Conservation (phyloP, 2,113 vertebrate genomes). For the Tetrax tetrax region DNA sequence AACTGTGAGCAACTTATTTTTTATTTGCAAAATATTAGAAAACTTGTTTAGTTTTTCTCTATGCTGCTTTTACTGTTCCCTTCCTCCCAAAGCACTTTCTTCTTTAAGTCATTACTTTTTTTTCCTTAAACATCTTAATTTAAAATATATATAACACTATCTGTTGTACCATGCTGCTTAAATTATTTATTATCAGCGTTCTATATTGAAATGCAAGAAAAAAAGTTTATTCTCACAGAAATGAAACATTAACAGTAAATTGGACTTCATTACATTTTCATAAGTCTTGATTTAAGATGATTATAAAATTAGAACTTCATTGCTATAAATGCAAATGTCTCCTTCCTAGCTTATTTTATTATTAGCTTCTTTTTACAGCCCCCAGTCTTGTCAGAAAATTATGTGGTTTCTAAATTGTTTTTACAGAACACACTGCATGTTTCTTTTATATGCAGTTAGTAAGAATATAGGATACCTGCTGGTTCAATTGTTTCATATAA, state of each 20-base stretch:
- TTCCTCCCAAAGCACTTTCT: background rate
- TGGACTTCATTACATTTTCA: constrained; percentile 48
- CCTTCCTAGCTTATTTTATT: background rate
- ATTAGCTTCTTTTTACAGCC: background rate
- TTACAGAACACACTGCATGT: background rate
- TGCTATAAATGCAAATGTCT: constrained; percentile 1
- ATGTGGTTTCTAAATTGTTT: constrained; percentile 32
- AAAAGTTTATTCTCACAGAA: constrained; percentile 38
- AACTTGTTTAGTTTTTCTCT: background rate
- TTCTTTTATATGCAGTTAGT: background rate
- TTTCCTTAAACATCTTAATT: background rate
- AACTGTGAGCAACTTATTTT: background rate
- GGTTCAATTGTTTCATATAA: constrained; percentile 38
- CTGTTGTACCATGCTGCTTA: background rate
- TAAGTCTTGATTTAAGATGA: constrained; percentile 58
- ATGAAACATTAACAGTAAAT: constrained; percentile 51
- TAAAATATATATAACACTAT: background rate
- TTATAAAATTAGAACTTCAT: constrained; percentile 47
- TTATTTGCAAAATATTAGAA: background rate
- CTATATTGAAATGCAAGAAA: background rate
- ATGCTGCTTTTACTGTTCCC: background rate
- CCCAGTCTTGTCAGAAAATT: background rate
- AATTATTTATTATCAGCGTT: constrained; percentile 23
- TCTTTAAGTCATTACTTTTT: background rate
- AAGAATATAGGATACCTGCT: background rate